These are phyloP conservation scores for Mantis religiosa DNA, from an alignment of 2,888 invertebrate species.

Conservation along the genomic window DNA sequence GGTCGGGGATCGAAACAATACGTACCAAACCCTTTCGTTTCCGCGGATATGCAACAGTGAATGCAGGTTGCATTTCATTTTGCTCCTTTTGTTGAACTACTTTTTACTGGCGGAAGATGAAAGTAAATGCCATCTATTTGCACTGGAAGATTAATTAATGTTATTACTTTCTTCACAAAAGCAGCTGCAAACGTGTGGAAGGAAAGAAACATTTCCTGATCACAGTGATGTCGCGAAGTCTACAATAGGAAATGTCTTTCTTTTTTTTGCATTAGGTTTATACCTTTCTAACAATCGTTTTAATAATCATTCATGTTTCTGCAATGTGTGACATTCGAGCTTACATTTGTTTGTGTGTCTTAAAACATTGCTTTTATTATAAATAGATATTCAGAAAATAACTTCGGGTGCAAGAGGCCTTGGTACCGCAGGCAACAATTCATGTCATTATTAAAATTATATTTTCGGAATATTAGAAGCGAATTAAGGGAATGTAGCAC, in stretches of 20 bases:
- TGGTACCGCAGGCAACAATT: too few species aligned
- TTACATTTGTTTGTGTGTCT: too few species aligned
- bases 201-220: neutral
- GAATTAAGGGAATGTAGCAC: too few species aligned
- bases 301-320: too few species aligned
- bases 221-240: neutral
- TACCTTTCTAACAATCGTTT: too few species aligned
- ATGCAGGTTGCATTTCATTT: neutral
- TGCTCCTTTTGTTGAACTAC: neutral
- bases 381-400: too few species aligned
- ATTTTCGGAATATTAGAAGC: too few species aligned
- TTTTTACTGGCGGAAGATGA: neutral
- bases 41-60: neutral
- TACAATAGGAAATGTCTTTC: neutral
- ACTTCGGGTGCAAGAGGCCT: too few species aligned
- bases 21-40: neutral
- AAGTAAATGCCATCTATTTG: neutral
- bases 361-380: too few species aligned
- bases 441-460: too few species aligned
- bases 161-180: neutral
- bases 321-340: too few species aligned
- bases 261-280: neutral
- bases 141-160: neutral
- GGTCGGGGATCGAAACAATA: neutral
- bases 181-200: neutral